Percentiles rank a stretch among this genome's conserved stretches.
Conservation (phyloP, 2,888 invertebrate genomes). For the Pollenia angustigena region DNA sequence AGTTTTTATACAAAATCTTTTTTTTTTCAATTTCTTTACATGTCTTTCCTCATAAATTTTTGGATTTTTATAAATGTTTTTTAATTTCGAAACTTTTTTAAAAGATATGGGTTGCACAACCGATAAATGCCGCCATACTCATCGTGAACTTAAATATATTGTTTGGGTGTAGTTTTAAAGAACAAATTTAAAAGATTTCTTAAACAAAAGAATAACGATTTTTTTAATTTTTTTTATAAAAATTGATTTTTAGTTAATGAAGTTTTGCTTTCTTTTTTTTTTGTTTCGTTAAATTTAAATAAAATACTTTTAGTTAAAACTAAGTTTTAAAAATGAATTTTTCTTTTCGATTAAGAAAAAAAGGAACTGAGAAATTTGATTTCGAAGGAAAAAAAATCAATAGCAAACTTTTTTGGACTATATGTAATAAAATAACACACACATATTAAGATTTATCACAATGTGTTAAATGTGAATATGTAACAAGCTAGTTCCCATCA, state of each 20-base stretch:
- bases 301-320: slow-evolving; percentile 4
- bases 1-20: not conserved
- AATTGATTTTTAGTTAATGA: not conserved
- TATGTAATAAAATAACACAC: no score
- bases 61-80: slow-evolving; percentile 31
- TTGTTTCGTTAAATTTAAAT: slow-evolving; percentile 14
- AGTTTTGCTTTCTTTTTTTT: slow-evolving; percentile 12
- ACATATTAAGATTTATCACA: no score
- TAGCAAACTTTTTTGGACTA: no score
- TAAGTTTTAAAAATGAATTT: slow-evolving; percentile 8
- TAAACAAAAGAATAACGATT: not conserved
- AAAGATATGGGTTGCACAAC: slow-evolving; percentile 81
- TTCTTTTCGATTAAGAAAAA: not conserved
- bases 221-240: not conserved
- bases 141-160: slow-evolving; percentile 82
- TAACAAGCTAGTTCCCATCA: no score
- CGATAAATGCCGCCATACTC: slow-evolving; percentile 80
- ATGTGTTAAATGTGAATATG: no score
- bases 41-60: slow-evolving; percentile 1
- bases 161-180: slow-evolving; percentile 80
- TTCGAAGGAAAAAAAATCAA: not conserved
- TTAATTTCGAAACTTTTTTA: not conserved
- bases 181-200: slow-evolving; percentile 35
- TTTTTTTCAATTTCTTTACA: slow-evolving; percentile 39
- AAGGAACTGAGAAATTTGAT: slow-evolving; percentile 26